phyloP scores from a whole-genome alignment of 2,888 invertebrate genomes.

The Drosophila neutralis region DNA sequence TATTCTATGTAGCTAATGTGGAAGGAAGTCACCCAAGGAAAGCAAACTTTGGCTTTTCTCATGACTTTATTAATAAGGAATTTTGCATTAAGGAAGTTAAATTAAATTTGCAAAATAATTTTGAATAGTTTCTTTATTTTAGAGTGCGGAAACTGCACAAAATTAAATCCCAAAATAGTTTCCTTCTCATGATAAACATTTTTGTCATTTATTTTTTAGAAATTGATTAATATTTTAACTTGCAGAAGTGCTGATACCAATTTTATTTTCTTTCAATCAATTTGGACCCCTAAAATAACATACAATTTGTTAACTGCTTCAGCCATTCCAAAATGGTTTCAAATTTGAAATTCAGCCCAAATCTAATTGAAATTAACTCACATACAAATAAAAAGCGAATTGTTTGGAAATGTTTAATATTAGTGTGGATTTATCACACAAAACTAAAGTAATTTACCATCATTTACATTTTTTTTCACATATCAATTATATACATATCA shows the following conservation, averaged over 20 bases:
- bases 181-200: neutral
- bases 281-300: neutral
- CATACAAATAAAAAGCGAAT: neutral
- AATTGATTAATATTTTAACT: neutral
- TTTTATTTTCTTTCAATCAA: neutral
- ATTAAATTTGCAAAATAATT: too few relatives aligned
- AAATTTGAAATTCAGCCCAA: neutral
- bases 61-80: neutral
- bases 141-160: neutral
- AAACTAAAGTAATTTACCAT: slow-evolving; percentile 2
- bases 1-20: slow-evolving; percentile 23
- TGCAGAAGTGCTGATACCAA: neutral
- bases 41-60: neutral
- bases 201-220: neutral
- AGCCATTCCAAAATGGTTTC: neutral
- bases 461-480: neutral
- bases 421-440: neutral
- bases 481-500: neutral
- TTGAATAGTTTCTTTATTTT: neutral
- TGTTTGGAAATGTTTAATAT: neutral
- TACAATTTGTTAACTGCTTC: neutral
- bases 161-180: neutral
- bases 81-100: neutral
- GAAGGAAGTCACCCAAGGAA: neutral
- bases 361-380: slow-evolving; percentile 1